A percentile compares a stretch with the other conserved stretches of the same genome.
These are phyloP conservation scores for Cacoxenus indagator DNA, from an alignment of 2,888 invertebrate species.

Conservation along the genomic window DNA sequence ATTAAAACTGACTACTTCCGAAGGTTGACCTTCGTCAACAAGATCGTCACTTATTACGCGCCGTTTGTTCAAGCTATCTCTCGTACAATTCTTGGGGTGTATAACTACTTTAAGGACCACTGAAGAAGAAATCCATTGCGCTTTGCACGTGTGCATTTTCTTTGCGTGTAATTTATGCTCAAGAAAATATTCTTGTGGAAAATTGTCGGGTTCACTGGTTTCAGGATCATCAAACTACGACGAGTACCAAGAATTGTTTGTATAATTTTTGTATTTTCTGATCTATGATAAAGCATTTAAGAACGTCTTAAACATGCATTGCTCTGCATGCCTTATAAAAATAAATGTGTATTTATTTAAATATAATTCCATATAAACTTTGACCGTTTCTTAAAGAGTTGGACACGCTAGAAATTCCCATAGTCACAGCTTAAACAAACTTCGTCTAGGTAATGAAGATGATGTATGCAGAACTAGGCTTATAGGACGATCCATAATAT, in stretches of 20 bases:
- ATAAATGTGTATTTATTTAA: too few relatives aligned
- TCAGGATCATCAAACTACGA: slow-evolving; percentile 17
- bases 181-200: slow-evolving; percentile 34
- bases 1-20: slow-evolving; percentile 46
- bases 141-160: slow-evolving; percentile 58
- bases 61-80: neutral
- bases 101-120: slow-evolving; percentile 42
- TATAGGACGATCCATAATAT: too few relatives aligned
- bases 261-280: neutral
- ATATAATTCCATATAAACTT: too few relatives aligned
- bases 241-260: too few relatives aligned
- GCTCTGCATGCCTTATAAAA: too few relatives aligned
- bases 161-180: slow-evolving; percentile 30
- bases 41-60: neutral
- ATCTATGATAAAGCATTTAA: neutral
- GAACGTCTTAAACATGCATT: too few relatives aligned
- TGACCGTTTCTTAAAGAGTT: too few relatives aligned
- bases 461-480: too few relatives aligned
- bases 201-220: slow-evolving; percentile 52
- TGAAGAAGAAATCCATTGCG: slow-evolving; percentile 8
- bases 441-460: too few relatives aligned
- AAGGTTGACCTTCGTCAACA: slow-evolving; percentile 4
- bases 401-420: too few relatives aligned
- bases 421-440: too few relatives aligned
- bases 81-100: neutral